Conservation (phyloP, 23 tunicate genomes). For the Ascidia mentula region DNA sequence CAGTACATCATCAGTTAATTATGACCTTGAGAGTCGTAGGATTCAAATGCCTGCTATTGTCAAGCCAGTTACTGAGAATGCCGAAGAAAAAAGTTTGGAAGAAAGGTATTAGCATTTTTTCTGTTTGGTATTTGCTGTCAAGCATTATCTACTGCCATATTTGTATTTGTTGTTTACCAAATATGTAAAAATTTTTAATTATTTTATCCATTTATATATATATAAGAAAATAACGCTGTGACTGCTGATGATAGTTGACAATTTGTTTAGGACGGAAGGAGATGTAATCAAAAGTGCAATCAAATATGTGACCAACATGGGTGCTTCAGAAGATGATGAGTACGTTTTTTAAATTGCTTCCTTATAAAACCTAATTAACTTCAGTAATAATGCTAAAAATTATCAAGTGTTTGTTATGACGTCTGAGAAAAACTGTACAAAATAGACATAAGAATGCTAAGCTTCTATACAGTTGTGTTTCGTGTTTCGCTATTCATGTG, state of each 20-base stretch:
- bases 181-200: too few relatives aligned
- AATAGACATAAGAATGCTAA: too few relatives aligned
- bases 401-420: too few relatives aligned
- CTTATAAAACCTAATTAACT: not conserved
- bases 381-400: not conserved
- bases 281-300: constrained; percentile 37
- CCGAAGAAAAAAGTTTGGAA: constrained; percentile 14
- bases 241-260: not conserved
- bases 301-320: constrained; percentile 23
- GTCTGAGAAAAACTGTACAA: not conserved
- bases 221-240: too few relatives aligned
- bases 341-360: not conserved
- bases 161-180: not conserved
- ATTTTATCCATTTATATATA: too few relatives aligned
- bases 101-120: not conserved
- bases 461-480: too few relatives aligned
- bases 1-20: constrained; percentile 54
- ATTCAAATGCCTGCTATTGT: not conserved
- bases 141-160: not conserved
- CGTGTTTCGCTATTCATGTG: too few relatives aligned
- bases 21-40: constrained; percentile 23
- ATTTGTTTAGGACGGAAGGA: not conserved
- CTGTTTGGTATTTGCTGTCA: not conserved
- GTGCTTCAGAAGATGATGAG: constrained; percentile 50
- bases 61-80: not conserved